Percentiles rank a stretch among this genome's conserved stretches.
Evolutionary conservation across 2,113 vertebrate genomes (phyloP).

Genomic region (Henicopernis longicauda): DNA sequence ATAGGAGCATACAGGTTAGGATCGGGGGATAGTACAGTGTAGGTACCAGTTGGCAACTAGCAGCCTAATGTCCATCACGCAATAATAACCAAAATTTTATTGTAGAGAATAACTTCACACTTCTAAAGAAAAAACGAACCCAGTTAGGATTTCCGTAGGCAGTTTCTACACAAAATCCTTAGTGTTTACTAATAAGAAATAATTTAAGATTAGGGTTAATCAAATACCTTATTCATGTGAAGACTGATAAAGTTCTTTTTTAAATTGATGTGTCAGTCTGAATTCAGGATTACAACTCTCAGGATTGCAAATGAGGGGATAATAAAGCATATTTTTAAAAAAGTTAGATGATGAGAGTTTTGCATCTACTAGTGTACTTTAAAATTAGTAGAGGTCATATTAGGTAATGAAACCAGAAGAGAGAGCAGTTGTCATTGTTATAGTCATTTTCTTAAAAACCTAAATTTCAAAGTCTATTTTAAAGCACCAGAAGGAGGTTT

Average conservation of each 20-base stretch:
- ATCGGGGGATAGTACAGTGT: background rate
- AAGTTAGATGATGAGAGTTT: background rate
- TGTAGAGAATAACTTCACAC: background rate
- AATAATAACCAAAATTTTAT: background rate
- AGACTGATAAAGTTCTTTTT: background rate
- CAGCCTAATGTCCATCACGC: background rate
- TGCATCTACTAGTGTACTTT: background rate
- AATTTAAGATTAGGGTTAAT: background rate
- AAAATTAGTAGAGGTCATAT: background rate
- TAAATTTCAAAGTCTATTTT: conserved; percentile 36
- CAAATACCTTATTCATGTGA: background rate
- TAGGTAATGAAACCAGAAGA: background rate
- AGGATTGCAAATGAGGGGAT: background rate
- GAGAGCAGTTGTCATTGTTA: background rate
- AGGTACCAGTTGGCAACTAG: background rate
- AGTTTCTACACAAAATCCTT: background rate
- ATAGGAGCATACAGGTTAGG: background rate
- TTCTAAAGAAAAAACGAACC: background rate
- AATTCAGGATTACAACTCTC: background rate
- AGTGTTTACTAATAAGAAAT: background rate
- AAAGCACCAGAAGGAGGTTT: conserved; percentile 26
- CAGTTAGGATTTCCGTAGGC: background rate
- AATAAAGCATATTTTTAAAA: background rate
- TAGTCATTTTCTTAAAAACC: background rate
- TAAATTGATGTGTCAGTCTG: background rate